Conservation (phyloP, 2,113 vertebrate species). For the Balaeniceps rex region DNA sequence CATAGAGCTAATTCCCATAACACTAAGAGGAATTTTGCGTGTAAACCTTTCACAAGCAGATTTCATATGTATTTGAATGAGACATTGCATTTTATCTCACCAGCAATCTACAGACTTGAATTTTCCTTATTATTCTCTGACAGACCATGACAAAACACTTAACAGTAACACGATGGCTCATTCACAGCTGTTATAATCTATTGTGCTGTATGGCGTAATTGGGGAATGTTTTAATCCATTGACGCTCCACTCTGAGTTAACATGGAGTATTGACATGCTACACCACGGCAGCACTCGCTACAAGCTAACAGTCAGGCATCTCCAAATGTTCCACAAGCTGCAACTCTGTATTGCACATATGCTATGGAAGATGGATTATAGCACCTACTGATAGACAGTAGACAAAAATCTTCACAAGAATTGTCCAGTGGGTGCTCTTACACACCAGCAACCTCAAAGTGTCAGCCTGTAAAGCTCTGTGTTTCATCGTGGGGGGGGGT, state of each 20-base stretch:
- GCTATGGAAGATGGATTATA: background rate
- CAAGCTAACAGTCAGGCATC: background rate
- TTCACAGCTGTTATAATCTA: background rate
- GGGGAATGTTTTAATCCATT: background rate
- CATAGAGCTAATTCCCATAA: background rate
- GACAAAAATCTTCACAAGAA: background rate
- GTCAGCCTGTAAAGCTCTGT: background rate
- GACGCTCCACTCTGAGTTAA: background rate
- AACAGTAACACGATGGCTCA: background rate
- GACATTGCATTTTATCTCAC: background rate
- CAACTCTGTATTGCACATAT: background rate
- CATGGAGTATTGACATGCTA: background rate
- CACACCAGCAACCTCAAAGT: background rate
- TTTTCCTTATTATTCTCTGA: background rate
- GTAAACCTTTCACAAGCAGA: background rate
- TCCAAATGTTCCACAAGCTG: background rate
- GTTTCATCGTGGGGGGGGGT: background rate
- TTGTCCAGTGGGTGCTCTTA: background rate
- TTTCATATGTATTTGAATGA: background rate
- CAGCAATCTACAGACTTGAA: background rate
- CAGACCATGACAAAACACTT: conserved; percentile 14
- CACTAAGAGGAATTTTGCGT: background rate
- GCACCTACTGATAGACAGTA: background rate
- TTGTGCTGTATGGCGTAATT: background rate
- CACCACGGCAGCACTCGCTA: background rate